Conservation (phyloP, 2,888 invertebrate species). For the Physocephala rufipes region DNA sequence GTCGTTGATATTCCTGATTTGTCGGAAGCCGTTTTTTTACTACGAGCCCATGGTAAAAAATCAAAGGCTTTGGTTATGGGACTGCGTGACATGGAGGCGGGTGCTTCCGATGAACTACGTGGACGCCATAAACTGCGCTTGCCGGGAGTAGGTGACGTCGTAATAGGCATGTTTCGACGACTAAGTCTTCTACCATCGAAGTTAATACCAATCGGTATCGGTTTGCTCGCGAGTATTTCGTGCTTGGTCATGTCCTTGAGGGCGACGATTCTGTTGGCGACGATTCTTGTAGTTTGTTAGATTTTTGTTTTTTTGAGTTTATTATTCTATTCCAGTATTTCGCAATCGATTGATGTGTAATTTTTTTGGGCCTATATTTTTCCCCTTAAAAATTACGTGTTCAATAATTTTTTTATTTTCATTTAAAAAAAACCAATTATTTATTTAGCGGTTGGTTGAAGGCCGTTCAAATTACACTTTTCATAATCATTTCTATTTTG, state of each 20-base stretch:
- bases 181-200: slow-evolving; percentile 5
- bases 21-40: slow-evolving; percentile 47
- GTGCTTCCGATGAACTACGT: slow-evolving; percentile 40
- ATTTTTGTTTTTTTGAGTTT: not conserved
- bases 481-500: slow-evolving; percentile 14
- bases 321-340: not conserved
- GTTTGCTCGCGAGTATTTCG: slow-evolving; percentile 48
- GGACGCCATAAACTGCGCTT: slow-evolving; percentile 45
- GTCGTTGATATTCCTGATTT: slow-evolving; percentile 12
- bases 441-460: slow-evolving; percentile 18
- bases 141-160: not conserved
- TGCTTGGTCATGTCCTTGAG: slow-evolving; percentile 54
- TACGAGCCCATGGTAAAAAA: slow-evolving; percentile 62
- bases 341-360: not conserved
- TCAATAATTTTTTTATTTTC: not conserved
- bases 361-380: not conserved
- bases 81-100: slow-evolving; percentile 53
- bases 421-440: not conserved
- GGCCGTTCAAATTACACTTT: slow-evolving; percentile 10
- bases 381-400: too few species aligned
- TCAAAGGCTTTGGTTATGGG: slow-evolving; percentile 65
- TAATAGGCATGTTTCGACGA: not conserved
- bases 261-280: not conserved
- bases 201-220: slow-evolving; percentile 38
- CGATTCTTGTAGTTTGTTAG: not conserved